Conservation (phyloP, 2,888 invertebrate species). For the Amaurobius ferox region DNA sequence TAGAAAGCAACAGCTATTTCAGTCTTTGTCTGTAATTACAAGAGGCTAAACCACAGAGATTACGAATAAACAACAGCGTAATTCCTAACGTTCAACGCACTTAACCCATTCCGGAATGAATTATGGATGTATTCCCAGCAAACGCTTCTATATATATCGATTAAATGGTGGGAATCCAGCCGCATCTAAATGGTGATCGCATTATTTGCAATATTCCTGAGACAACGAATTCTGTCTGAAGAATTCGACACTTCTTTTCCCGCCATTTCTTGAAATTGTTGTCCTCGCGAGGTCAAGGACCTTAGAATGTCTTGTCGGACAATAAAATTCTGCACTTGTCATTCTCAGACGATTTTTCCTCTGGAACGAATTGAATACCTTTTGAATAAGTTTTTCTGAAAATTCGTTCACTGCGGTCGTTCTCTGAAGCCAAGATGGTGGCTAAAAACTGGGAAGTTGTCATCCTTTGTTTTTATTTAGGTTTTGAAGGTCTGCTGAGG, state of each 20-base stretch:
- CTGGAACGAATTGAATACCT: neutral
- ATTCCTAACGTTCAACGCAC: constrained; percentile 28
- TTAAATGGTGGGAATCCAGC: constrained; percentile 37
- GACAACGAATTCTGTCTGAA: neutral
- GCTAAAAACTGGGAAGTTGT: neutral
- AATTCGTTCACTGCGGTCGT: neutral
- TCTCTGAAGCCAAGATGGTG: neutral
- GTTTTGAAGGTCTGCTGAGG: neutral
- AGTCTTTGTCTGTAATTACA: no score
- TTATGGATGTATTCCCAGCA: constrained; percentile 12
- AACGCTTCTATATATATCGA: constrained; percentile 37
- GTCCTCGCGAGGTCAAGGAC: constrained; percentile 55
- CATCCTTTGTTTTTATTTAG: neutral
- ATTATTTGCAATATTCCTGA: constrained; percentile 21
- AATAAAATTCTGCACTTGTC: constrained; percentile 34
- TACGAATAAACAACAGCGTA: neutral
- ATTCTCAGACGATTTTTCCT: neutral
- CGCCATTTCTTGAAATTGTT: neutral
- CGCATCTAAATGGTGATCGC: constrained; percentile 16
- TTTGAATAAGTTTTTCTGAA: neutral
- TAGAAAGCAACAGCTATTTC: no score
- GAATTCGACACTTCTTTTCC: no score
- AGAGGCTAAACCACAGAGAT: neutral
- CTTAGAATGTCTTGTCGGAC: constrained; percentile 28
- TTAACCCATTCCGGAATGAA: constrained; percentile 8